A percentile compares a stretch with the other conserved stretches of the same genome.
phyloP scores from a whole-genome alignment of 2,888 invertebrate genomes.

The Congeria kusceri region DNA sequence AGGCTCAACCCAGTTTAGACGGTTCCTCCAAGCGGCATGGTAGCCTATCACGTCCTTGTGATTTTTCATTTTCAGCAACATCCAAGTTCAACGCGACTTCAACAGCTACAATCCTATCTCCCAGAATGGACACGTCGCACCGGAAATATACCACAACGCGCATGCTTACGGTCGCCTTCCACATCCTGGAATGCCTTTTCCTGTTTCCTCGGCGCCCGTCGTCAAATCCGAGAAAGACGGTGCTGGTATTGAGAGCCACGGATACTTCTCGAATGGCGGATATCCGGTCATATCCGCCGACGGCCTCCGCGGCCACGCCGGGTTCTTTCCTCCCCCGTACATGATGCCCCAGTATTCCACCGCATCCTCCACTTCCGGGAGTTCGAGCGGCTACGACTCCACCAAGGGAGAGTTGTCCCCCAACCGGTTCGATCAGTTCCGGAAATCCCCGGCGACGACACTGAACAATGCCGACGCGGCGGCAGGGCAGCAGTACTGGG shows the following conservation, averaged over 20 bases:
- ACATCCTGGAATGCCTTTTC: not conserved
- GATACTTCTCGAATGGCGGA: constrained; percentile 33
- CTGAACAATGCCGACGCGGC: constrained; percentile 1
- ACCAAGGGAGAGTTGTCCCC: constrained; percentile 6
- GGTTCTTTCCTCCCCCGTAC: constrained; percentile 11
- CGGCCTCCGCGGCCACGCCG: not conserved
- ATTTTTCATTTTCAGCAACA: not conserved
- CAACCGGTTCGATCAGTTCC: constrained; percentile 27
- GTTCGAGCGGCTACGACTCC: not conserved
- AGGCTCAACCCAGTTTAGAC: too few relatives aligned
- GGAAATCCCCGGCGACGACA: constrained; percentile 4
- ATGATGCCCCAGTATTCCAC: constrained; percentile 4
- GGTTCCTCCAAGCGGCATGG: too few relatives aligned
- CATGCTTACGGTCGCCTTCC: not conserved
- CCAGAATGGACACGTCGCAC: not conserved
- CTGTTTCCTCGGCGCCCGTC: not conserved
- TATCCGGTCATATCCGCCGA: constrained; percentile 22
- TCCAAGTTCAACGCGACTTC: not conserved
- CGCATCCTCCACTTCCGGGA: constrained; percentile 3
- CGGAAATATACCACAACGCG: not conserved
- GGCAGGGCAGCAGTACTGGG: constrained; percentile 10
- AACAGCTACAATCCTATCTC: not conserved
- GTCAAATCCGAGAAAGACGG: constrained; percentile 18
- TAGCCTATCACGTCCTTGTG: too few relatives aligned
- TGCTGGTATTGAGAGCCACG: not conserved